Conservation (phyloP, 2,113 vertebrate genomes). For the Pelodiscus sinensis region DNA sequence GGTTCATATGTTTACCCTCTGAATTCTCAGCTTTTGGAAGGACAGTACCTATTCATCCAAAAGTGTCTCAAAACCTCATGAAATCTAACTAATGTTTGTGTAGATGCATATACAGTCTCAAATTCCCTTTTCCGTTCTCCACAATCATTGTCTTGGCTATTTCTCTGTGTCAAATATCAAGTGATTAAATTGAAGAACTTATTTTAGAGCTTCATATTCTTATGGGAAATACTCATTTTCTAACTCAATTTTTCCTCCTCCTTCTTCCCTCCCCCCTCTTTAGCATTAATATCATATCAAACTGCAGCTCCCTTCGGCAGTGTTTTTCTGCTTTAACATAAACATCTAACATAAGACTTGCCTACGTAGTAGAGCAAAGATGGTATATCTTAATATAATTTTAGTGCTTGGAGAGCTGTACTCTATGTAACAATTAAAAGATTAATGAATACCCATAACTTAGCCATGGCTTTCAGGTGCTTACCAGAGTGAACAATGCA, state of each 20-base stretch:
- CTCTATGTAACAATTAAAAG: not conserved
- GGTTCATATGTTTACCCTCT: not conserved
- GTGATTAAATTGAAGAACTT: not conserved
- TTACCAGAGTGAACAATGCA: not conserved
- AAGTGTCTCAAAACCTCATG: not conserved
- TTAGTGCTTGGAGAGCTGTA: not conserved
- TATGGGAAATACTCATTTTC: not conserved
- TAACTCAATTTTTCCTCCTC: not conserved
- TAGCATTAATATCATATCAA: not conserved
- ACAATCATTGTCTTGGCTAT: not conserved
- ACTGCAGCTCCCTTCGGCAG: not conserved
- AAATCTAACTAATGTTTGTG: not conserved
- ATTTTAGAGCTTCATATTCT: not conserved
- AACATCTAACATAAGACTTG: not conserved
- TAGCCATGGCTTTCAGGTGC: not conserved
- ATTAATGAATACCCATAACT: not conserved
- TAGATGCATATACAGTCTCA: not conserved
- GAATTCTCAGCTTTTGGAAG: not conserved
- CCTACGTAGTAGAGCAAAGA: not conserved
- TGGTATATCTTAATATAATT: not conserved
- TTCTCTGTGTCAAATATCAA: not conserved
- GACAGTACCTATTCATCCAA: constrained; percentile 4
- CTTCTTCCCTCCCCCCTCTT: not conserved
- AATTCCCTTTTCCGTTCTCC: not conserved
- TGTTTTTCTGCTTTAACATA: not conserved